These are phyloP conservation scores for Morone saxatilis DNA, from an alignment of 2,113 vertebrate genomes.

Conservation along the genomic window DNA sequence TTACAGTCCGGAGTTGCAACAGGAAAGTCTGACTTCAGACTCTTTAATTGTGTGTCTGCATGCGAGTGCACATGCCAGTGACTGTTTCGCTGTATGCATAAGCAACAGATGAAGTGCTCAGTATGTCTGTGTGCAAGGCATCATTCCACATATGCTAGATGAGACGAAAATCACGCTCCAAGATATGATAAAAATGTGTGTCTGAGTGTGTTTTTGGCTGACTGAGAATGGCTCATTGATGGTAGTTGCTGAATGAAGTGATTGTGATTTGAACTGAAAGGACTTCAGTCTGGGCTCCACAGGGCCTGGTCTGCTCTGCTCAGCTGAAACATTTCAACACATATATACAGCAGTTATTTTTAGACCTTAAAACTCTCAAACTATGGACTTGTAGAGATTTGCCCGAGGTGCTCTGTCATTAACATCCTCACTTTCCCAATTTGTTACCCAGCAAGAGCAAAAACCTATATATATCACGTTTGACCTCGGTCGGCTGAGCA, in stretches of 20 bases:
- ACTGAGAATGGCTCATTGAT: slow-evolving; percentile 68
- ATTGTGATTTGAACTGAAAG: slow-evolving; percentile 70
- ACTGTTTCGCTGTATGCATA: background rate
- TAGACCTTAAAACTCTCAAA: slow-evolving; percentile 15
- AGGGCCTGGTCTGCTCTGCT: slow-evolving; percentile 1
- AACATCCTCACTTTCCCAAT: slow-evolving; percentile 1
- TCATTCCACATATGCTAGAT: slow-evolving; percentile 12
- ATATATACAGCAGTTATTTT: slow-evolving; percentile 26
- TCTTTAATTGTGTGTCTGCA: slow-evolving; percentile 29
- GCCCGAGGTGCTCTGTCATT: background rate
- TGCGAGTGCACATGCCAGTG: background rate
- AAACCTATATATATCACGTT: slow-evolving; percentile 22
- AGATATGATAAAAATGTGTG: slow-evolving; percentile 15
- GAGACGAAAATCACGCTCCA: slow-evolving; percentile 3
- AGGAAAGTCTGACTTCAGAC: slow-evolving; percentile 38
- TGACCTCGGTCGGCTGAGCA: slow-evolving; percentile 28
- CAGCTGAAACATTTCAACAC: slow-evolving; percentile 13
- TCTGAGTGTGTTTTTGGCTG: slow-evolving; percentile 43
- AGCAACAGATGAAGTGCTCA: background rate
- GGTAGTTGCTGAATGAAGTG: slow-evolving; percentile 63
- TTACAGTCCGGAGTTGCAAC: background rate
- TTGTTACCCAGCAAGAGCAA: background rate
- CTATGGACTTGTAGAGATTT: background rate
- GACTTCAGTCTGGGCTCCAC: slow-evolving; percentile 32
- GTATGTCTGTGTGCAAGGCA: background rate